A percentile compares a stretch with the other conserved stretches of the same genome.
Conservation (phyloP, 2,113 vertebrate species). For the Crypturellus undulatus region DNA sequence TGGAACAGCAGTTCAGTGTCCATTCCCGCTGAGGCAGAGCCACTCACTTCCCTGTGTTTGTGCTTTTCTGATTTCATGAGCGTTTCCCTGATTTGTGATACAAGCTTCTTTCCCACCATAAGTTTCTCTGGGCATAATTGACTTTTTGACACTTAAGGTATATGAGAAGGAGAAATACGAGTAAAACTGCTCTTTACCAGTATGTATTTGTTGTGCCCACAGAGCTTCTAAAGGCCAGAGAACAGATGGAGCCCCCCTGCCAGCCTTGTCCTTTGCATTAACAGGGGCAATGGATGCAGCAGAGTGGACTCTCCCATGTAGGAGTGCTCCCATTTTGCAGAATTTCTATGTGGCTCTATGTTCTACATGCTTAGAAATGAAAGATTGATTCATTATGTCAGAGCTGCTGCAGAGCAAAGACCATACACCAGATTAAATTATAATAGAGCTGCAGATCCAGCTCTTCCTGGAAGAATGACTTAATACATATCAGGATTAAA, state of each 20-base stretch:
- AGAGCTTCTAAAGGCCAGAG: background rate
- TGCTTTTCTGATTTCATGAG: background rate
- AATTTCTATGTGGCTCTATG: background rate
- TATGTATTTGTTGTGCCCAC: background rate
- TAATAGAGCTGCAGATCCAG: background rate
- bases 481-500: background rate
- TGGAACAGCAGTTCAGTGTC: background rate
- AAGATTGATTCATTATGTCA: too few relatives aligned
- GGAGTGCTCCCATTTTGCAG: background rate
- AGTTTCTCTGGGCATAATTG: background rate
- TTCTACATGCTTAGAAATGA: background rate
- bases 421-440: background rate
- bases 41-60: background rate
- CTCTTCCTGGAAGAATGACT: background rate
- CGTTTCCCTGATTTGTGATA: background rate
- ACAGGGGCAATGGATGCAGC: background rate
- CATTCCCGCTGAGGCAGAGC: background rate
- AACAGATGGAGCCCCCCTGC: background rate
- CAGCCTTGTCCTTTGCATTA: background rate
- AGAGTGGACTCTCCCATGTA: background rate
- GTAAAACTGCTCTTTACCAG: background rate
- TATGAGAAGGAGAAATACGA: background rate
- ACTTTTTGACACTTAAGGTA: background rate
- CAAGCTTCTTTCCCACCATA: background rate
- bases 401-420: background rate